A percentile compares a stretch with the other conserved stretches of the same genome.
phyloP scores from a whole-genome alignment of 2,888 invertebrate species.

The Nipponacmea schrenckii region DNA sequence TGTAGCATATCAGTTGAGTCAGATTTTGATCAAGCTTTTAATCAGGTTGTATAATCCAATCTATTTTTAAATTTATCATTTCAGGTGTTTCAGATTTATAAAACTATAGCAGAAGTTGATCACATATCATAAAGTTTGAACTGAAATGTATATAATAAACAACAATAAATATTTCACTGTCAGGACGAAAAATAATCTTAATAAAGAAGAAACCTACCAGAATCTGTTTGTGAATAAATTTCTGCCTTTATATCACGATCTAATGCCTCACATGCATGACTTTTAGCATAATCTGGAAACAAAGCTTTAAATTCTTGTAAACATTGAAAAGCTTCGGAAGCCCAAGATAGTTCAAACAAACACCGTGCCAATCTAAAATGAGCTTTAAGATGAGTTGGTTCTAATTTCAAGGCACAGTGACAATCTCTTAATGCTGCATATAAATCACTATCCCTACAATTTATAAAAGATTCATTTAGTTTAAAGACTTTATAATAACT shows the following conservation, averaged over 20 bases:
- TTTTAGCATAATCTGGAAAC: constrained; percentile 80
- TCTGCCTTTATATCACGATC: constrained; percentile 70
- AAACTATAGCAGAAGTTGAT: too few species aligned
- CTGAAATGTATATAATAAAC: too few species aligned
- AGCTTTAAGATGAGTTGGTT: constrained; percentile 78
- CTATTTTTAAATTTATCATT: too few species aligned
- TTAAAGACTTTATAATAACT: not conserved
- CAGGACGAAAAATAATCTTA: not conserved
- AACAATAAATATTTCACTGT: too few species aligned
- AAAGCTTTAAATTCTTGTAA: constrained; percentile 75
- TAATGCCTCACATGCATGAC: constrained; percentile 71
- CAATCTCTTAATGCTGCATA: constrained; percentile 94
- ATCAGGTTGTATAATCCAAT: too few species aligned
- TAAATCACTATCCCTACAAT: constrained; percentile 88
- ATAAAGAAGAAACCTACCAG: constrained; percentile 25
- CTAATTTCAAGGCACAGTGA: constrained; percentile 81
- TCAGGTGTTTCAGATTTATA: too few species aligned
- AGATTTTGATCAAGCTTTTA: too few species aligned
- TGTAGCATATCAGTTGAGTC: too few species aligned
- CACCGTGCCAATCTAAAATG: constrained; percentile 81
- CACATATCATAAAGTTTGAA: too few species aligned
- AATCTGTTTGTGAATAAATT: constrained; percentile 42
- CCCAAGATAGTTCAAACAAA: constrained; percentile 79
- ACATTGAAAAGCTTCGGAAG: constrained; percentile 75
- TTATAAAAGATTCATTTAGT: not conserved